Conservation (phyloP, 2,797 vertebrate species). For the Paguma larvata region DNA sequence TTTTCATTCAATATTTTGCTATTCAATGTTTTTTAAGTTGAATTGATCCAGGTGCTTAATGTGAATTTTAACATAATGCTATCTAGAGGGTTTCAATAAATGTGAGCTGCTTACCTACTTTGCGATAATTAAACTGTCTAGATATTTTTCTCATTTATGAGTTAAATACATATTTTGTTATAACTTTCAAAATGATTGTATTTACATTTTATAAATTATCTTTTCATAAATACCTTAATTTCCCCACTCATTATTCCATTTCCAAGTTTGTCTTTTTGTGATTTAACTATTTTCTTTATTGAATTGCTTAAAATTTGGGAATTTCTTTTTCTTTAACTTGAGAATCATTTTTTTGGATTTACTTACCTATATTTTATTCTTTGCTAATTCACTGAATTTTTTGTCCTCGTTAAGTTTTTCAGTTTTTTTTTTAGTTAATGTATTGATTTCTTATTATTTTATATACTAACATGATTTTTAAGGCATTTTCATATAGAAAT, state of each 20-base stretch:
- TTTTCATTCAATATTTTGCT: neutral
- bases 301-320: neutral
- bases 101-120: neutral
- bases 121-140: neutral
- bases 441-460: neutral
- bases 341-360: neutral
- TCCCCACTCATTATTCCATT: neutral
- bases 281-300: neutral
- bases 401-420: neutral
- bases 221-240: neutral
- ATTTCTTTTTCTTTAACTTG: neutral
- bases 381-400: neutral
- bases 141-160: neutral
- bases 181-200: neutral
- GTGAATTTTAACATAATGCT: neutral
- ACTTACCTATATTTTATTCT: neutral
- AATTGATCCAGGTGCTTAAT: neutral
- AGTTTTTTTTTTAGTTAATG: neutral
- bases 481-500: neutral
- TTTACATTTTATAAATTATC: neutral
- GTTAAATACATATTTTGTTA: neutral
- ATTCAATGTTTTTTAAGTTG: slow-evolving; percentile 15
- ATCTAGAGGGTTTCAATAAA: neutral
- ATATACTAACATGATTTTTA: neutral
- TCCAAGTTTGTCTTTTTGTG: neutral